Evolutionary conservation across 2,113 vertebrate species (phyloP).

Genomic region (Oncorhynchus gorbuscha): DNA sequence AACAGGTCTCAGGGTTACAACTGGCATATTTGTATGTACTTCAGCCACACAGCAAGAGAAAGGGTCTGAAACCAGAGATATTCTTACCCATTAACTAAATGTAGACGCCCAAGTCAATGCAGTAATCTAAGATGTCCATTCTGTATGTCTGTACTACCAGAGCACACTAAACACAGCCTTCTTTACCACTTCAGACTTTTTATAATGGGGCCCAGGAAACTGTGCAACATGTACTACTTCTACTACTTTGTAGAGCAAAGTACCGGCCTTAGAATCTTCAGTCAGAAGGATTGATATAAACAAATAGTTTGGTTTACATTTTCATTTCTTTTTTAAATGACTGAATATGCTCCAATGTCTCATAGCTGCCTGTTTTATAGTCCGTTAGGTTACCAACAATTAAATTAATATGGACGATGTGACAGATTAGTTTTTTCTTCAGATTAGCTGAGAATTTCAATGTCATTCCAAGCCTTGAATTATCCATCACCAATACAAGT

Average conservation of each 20-base stretch:
- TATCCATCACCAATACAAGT: slow-evolving; percentile 29
- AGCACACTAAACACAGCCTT: slow-evolving; percentile 24
- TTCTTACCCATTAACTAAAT: background rate
- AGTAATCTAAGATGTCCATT: too few species aligned
- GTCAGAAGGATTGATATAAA: slow-evolving; percentile 36
- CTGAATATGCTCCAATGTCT: slow-evolving; percentile 54
- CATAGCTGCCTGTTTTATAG: slow-evolving; percentile 26
- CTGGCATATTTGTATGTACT: background rate
- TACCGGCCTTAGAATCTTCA: slow-evolving; percentile 37
- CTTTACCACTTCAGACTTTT: slow-evolving; percentile 9
- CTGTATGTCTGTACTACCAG: slow-evolving; percentile 21
- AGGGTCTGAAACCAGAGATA: slow-evolving; percentile 10
- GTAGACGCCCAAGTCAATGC: background rate
- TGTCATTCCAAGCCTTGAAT: slow-evolving; percentile 57
- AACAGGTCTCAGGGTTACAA: slow-evolving; percentile 7
- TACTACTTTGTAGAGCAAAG: slow-evolving; percentile 13
- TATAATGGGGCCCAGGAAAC: background rate
- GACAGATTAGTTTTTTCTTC: slow-evolving; percentile 24
- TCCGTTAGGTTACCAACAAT: slow-evolving; percentile 31
- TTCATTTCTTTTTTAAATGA: slow-evolving; percentile 41
- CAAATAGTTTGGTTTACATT: slow-evolving; percentile 19
- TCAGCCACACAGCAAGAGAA: slow-evolving; percentile 17
- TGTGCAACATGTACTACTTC: slow-evolving; percentile 12
- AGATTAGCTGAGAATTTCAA: slow-evolving; percentile 29
- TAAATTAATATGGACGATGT: slow-evolving; percentile 37